Evolutionary conservation across 2,797 vertebrate species (phyloP).

Genomic region (Gallinago nigripennis): DNA sequence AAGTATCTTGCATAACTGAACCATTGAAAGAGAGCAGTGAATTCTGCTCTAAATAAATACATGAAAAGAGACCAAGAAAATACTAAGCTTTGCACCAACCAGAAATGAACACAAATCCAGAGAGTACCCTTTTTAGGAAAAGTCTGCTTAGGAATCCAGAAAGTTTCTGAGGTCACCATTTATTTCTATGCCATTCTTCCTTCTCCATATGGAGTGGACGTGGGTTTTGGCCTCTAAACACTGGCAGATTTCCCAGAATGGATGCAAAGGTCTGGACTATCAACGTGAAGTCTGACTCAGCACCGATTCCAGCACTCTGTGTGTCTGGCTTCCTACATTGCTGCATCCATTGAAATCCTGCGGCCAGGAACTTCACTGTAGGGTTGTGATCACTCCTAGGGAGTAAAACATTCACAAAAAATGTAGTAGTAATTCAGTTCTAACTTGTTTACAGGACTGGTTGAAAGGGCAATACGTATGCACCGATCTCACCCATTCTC

Average conservation of each 20-base stretch:
- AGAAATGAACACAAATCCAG: not conserved
- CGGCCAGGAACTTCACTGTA: not conserved
- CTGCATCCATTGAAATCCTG: slow-evolving; percentile 18
- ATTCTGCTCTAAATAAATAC: slow-evolving; percentile 39
- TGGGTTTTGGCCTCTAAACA: slow-evolving; percentile 43
- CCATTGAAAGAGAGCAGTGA: slow-evolving; percentile 18
- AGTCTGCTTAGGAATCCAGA: not conserved
- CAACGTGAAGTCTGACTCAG: slow-evolving; percentile 64
- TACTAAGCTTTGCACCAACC: not conserved
- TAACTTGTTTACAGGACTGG: not conserved
- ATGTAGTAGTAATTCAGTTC: not conserved
- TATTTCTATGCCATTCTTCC: slow-evolving; percentile 20
- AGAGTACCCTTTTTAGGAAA: slow-evolving; percentile 11
- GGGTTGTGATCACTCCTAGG: not conserved
- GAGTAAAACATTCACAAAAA: slow-evolving; percentile 23
- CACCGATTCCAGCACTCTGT: slow-evolving; percentile 27
- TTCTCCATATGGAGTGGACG: slow-evolving; percentile 58
- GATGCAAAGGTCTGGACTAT: slow-evolving; percentile 49
- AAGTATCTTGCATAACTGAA: slow-evolving; percentile 58
- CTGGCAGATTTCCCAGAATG: slow-evolving; percentile 60
- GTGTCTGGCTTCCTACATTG: slow-evolving; percentile 24
- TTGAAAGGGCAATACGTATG: not conserved
- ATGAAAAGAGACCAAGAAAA: not conserved
- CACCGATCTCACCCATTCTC: not conserved
- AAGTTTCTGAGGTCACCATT: slow-evolving; percentile 40